Base-by-base conservation (phyloP, 2,113 vertebrate species). In the Calyptomena viridis region DNA sequence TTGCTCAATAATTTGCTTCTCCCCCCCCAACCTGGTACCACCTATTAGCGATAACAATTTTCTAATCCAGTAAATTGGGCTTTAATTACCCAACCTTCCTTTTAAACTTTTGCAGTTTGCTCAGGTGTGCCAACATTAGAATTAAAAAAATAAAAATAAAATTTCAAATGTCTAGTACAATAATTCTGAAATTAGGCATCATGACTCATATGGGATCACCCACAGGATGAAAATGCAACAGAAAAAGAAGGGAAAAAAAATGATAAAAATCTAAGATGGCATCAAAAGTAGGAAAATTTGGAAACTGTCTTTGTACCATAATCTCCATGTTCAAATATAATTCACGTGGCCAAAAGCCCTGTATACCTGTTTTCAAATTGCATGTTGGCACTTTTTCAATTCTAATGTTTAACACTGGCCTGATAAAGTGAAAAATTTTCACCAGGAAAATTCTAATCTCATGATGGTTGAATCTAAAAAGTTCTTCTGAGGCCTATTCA, bases 1-100 rank as follows among this genome's bases (percentile, higher is more conserved):
- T 93, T 95, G 78, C 58, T 58, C 93, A 97, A 96, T 94, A 78
- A 95, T 69, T 84, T 84, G 35, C 40, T 46, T 47, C 71, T 76
- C 73, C 44, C 58, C 7, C 4, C 2, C 25, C 8, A 60, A 60
- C 44, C 67, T 56, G 44, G 88, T 89, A 76, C 76, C 40, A 87
- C 71, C 49, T 58, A 86, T 49, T 80, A 83, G 59, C 13, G 68
- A 79, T 85, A 84, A 84, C 74, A 93, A 64, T 50, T 89, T 93
- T 72, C 69, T 64, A 78, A 44, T 58, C 75, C 79, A 88, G 5
- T 75, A 87, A 89, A 8, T 89, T 35, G 67, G 44, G 27, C 24
- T 94, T 88, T 93, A 94, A 84, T 95, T 83, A 83, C 68, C 67
- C 49, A 88, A 30, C 77, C 44, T 86, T 19, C 30, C 62, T 94